Percentiles rank a stretch among this genome's conserved stretches.
These are phyloP conservation scores for Cheilosia variabilis DNA, from an alignment of 2,888 invertebrate genomes.

Conservation along the genomic window DNA sequence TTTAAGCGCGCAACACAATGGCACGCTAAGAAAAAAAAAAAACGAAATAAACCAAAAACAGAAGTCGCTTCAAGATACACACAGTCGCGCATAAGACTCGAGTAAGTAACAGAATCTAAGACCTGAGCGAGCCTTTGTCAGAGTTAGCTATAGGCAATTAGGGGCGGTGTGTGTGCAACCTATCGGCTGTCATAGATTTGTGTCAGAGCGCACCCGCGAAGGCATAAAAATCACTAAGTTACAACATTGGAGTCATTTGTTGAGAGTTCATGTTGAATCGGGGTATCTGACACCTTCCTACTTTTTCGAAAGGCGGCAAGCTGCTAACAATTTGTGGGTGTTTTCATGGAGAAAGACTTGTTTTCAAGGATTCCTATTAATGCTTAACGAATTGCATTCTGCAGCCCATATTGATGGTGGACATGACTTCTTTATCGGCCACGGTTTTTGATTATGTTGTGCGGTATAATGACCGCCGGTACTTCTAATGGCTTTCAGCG, in stretches of 20 bases:
- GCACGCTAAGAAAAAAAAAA: conserved; percentile 32
- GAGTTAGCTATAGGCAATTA: conserved; percentile 51
- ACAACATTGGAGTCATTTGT: conserved; percentile 61
- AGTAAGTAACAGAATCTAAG: conserved; percentile 39
- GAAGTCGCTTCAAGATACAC: not conserved
- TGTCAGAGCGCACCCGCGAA: conserved; percentile 36
- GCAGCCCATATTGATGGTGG: too few species aligned
- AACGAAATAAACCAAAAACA: not conserved
- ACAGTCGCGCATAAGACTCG: not conserved
- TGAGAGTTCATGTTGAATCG: conserved; percentile 26
- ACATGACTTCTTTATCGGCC: too few species aligned
- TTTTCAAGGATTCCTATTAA: too few species aligned
- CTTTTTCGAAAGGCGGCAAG: not conserved
- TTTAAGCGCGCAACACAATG: conserved; percentile 52
- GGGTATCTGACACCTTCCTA: conserved; percentile 45
- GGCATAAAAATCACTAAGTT: conserved; percentile 45
- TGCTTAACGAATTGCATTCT: too few species aligned
- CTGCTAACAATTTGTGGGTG: conserved; percentile 9
- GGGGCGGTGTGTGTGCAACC: conserved; percentile 59
- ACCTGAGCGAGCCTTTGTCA: conserved; percentile 36
- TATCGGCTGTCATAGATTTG: conserved; percentile 65
- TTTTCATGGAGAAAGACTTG: not conserved
- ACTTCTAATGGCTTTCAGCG: too few species aligned
- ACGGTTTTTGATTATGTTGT: too few species aligned
- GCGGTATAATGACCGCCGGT: too few species aligned